Evolutionary conservation across 1,140 invertebrate species (phyloP).

Genomic region (Sweltsa coloradensis): DNA sequence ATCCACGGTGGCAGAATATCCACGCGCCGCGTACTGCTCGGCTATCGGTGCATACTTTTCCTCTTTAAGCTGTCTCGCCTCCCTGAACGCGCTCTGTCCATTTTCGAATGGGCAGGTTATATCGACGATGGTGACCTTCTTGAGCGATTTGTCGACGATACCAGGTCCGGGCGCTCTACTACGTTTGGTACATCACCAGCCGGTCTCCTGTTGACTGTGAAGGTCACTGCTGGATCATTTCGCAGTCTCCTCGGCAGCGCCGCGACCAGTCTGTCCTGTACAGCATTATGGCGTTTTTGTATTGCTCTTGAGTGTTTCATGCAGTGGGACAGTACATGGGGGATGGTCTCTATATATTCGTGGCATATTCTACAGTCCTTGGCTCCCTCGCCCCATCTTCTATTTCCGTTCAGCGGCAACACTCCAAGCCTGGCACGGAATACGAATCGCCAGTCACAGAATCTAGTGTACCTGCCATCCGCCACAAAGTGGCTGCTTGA

Average conservation of each 20-base stretch:
- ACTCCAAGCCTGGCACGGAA: conserved; percentile 26
- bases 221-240: too few species aligned
- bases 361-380: conserved; percentile 22
- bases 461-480: conserved; percentile 20
- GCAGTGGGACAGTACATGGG: conserved; percentile 25
- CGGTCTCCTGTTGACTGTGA: too few species aligned
- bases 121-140: too few species aligned
- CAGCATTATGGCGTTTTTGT: conserved; percentile 14
- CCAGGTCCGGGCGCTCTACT: too few species aligned
- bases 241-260: conserved; percentile 11
- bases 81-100: too few species aligned
- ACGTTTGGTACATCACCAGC: too few species aligned
- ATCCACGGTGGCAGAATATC: conserved; percentile 14
- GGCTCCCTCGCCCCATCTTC: conserved; percentile 11
- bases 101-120: too few species aligned
- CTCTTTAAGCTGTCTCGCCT: too few species aligned
- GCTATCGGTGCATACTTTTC: conserved; percentile 21
- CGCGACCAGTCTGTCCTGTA: conserved; percentile 10
- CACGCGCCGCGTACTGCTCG: conserved; percentile 6
- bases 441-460: conserved; percentile 29
- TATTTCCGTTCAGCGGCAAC: conserved; percentile 23
- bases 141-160: too few species aligned
- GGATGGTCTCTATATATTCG: conserved; percentile 17
- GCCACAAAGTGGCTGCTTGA: conserved; percentile 21
- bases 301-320: conserved; percentile 8